phyloP scores from a whole-genome alignment of 1,140 invertebrate genomes.

The Mercenaria mercenaria region DNA sequence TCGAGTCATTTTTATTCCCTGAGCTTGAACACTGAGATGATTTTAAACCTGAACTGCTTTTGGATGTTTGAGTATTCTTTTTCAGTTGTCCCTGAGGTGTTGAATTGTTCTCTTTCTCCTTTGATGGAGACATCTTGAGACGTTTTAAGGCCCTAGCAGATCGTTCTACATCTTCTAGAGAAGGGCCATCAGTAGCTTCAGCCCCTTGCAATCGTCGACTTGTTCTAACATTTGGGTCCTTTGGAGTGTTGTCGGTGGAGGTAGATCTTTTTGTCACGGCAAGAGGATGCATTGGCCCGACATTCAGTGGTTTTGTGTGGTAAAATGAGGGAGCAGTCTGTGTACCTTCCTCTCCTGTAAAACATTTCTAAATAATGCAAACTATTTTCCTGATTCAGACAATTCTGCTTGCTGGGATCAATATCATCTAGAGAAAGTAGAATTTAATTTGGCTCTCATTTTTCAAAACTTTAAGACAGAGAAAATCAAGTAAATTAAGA shows the following conservation, averaged over 20 bases:
- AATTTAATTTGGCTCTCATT: too few species aligned
- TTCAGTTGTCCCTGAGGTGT: constrained; percentile 53
- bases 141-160: constrained; percentile 32
- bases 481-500: too few species aligned
- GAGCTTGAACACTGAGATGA: constrained; percentile 33
- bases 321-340: constrained; percentile 77
- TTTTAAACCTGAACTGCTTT: constrained; percentile 28
- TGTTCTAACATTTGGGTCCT: constrained; percentile 64
- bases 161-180: constrained; percentile 72
- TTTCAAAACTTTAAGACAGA: too few species aligned
- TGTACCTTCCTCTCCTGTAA: constrained; percentile 71
- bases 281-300: constrained; percentile 45
- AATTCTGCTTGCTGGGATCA: too few species aligned
- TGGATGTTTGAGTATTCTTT: constrained; percentile 34
- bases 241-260: constrained; percentile 17
- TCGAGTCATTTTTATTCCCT: constrained; percentile 10
- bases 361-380: too few species aligned
- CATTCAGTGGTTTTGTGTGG: constrained; percentile 73
- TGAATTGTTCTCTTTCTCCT: constrained; percentile 57
- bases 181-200: constrained; percentile 67
- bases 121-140: constrained; percentile 13
- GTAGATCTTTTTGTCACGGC: constrained; percentile 57
- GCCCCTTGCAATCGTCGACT: constrained; percentile 80
- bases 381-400: too few species aligned
- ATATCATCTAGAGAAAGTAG: too few species aligned